Evolutionary conservation across 2,888 invertebrate species (phyloP).

Genomic region (Cordilura impudica): DNA sequence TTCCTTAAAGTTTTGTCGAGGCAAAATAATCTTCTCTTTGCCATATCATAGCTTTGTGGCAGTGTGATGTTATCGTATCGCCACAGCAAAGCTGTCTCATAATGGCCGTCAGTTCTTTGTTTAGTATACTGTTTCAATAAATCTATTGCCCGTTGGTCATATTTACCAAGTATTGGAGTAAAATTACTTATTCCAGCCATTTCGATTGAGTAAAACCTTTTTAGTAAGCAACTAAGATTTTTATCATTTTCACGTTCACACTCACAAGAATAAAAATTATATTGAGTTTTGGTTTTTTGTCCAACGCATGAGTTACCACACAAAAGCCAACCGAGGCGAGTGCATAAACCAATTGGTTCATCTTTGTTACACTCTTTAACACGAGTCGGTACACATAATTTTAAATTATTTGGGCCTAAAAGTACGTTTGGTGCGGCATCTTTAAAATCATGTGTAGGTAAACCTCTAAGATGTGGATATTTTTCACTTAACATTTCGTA

Average conservation of each 20-base stretch:
- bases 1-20: neutral
- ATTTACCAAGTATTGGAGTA: slow-evolving; percentile 3
- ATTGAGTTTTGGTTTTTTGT: neutral
- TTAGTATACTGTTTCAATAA: neutral
- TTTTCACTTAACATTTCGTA: neutral
- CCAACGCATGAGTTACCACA: neutral
- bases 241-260: too few species aligned
- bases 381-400: too few species aligned
- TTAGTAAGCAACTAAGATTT: too few species aligned
- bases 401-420: too few species aligned
- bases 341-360: slow-evolving; percentile 16
- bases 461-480: neutral
- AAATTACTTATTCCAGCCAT: too few species aligned
- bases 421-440: too few species aligned
- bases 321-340: slow-evolving; percentile 1
- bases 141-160: slow-evolving; percentile 4
- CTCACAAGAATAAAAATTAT: neutral
- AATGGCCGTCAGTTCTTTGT: too few species aligned
- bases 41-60: slow-evolving; percentile 36
- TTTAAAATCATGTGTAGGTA: too few species aligned
- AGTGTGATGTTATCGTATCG: neutral
- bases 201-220: too few species aligned
- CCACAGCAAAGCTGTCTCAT: slow-evolving; percentile 25
- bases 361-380: neutral
- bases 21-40: slow-evolving; percentile 12